Percentiles rank a stretch among this genome's conserved stretches.
Evolutionary conservation across 1,140 invertebrate species (phyloP).

Genomic region (Alviniconcha marisindica): DNA sequence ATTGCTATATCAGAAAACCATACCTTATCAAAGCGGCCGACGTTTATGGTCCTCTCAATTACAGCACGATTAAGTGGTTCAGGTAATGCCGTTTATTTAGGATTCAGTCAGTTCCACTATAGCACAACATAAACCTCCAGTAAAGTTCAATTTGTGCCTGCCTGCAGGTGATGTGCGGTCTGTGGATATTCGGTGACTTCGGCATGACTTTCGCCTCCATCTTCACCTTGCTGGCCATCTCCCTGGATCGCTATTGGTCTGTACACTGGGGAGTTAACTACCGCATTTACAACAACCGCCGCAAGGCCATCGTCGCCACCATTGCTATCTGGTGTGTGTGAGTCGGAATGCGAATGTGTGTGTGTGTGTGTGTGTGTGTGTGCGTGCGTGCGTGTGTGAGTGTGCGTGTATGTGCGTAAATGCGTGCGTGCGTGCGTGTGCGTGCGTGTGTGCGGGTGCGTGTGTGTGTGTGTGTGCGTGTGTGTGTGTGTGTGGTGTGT

Average conservation of each 20-base stretch:
- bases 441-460: neutral
- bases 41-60: too few relatives aligned
- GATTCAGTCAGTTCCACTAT: too few relatives aligned
- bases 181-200: conserved; percentile 76
- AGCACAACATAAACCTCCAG: too few relatives aligned
- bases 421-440: neutral
- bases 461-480: neutral
- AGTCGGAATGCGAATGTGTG: neutral
- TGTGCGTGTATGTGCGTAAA: neutral
- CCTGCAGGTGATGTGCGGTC: conserved; percentile 64
- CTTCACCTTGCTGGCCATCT: conserved; percentile 73
- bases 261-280: conserved; percentile 72
- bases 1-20: too few relatives aligned
- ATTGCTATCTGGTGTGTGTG: conserved; percentile 58
- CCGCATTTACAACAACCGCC: conserved; percentile 65
- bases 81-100: too few relatives aligned
- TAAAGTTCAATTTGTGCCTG: too few relatives aligned
- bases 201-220: conserved; percentile 76
- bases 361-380: conserved; percentile 13
- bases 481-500: neutral
- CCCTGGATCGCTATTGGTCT: conserved; percentile 74
- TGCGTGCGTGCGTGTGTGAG: conserved; percentile 6
- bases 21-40: too few relatives aligned
- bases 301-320: conserved; percentile 64
- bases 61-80: too few relatives aligned